A percentile compares a stretch with the other conserved stretches of the same genome.
Conservation (phyloP, 2,888 invertebrate species). For the Tuta absoluta region DNA sequence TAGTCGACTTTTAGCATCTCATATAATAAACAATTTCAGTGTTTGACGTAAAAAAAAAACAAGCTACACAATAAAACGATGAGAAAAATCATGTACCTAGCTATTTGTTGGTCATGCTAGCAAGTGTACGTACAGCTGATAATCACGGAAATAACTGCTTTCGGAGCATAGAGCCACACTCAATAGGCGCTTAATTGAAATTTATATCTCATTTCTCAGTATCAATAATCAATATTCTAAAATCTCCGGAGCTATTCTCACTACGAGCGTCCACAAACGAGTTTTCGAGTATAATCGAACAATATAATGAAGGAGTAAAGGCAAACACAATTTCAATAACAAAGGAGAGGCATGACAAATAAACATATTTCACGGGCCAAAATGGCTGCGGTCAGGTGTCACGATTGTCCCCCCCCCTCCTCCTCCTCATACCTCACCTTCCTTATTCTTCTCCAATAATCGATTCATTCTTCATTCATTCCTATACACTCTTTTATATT, state of each 20-base stretch:
- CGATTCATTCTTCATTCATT: conserved; percentile 66
- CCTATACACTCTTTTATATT: conserved; percentile 56
- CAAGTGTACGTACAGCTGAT: conserved; percentile 56
- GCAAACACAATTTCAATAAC: conserved; percentile 81
- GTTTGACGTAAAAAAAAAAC: conserved; percentile 34
- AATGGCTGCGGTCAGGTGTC: conserved; percentile 81
- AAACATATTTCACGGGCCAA: conserved; percentile 81
- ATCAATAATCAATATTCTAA: conserved; percentile 81
- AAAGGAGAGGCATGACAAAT: conserved; percentile 79
- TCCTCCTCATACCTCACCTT: conserved; percentile 42
- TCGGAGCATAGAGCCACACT: conserved; percentile 57
- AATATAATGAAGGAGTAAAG: conserved; percentile 81
- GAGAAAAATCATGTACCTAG: conserved; percentile 58
- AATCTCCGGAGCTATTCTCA: conserved; percentile 74
- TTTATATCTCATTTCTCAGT: conserved; percentile 80
- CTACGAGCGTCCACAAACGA: conserved; percentile 74
- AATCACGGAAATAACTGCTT: conserved; percentile 70
- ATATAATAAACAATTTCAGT: conserved; percentile 14
- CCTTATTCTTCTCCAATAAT: conserved; percentile 71
- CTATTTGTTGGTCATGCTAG: conserved; percentile 41
- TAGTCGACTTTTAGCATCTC: neutral
- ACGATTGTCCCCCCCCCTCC: conserved; percentile 56
- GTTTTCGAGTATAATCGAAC: conserved; percentile 78
- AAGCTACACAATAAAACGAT: conserved; percentile 51
- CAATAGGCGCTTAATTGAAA: conserved; percentile 79